These are phyloP conservation scores for Peromyscus melanophrys DNA, from an alignment of 2,797 vertebrate genomes.

Conservation along the genomic window DNA sequence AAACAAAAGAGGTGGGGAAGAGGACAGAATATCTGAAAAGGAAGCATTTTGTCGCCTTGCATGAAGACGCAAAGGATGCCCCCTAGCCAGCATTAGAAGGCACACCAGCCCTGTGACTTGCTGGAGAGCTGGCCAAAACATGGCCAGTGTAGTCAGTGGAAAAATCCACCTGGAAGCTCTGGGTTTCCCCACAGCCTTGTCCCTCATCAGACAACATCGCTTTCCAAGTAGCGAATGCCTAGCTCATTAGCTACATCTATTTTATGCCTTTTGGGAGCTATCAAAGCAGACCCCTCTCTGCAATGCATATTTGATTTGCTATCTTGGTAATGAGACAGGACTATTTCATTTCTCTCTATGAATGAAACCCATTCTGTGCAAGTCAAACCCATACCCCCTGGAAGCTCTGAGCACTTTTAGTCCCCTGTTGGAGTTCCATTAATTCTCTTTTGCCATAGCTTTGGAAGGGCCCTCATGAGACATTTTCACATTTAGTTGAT, in stretches of 20 bases:
- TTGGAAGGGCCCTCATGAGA: not conserved
- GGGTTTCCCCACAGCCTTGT: constrained; percentile 76
- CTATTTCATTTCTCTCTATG: constrained; percentile 11
- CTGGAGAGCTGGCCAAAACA: not conserved
- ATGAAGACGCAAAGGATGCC: not conserved
- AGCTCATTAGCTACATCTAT: constrained; percentile 49
- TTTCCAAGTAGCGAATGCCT: constrained; percentile 61
- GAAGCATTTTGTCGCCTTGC: not conserved
- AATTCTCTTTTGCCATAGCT: not conserved
- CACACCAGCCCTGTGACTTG: not conserved
- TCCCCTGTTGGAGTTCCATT: not conserved
- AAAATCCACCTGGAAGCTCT: constrained; percentile 71
- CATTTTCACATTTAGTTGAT: not conserved
- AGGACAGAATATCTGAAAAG: not conserved
- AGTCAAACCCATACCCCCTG: not conserved
- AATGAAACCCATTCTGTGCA: constrained; percentile 50
- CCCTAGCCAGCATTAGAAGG: not conserved
- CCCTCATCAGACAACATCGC: constrained; percentile 18
- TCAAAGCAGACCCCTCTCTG: constrained; percentile 50
- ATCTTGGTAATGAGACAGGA: constrained; percentile 4
- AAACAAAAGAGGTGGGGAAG: too few species aligned
- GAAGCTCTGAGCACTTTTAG: not conserved
- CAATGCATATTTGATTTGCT: constrained; percentile 53
- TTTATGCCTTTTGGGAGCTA: constrained; percentile 54
- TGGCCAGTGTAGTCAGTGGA: constrained; percentile 66